Conservation (phyloP, 1,140 invertebrate species). For the Danaus melanippus region DNA sequence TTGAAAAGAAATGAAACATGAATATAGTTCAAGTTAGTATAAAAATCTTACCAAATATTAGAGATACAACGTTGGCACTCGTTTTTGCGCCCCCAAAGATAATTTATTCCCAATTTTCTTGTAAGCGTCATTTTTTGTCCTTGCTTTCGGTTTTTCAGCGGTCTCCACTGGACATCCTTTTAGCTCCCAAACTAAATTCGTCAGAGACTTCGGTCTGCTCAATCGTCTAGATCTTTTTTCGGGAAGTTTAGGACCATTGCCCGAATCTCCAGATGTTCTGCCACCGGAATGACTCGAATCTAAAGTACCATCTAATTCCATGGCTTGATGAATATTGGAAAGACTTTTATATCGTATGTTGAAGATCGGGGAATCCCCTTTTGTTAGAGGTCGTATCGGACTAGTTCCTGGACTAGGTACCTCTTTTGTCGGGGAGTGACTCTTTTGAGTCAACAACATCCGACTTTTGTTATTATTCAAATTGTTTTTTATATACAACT, state of each 20-base stretch:
- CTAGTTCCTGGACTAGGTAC: conserved; percentile 74
- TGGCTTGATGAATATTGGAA: conserved; percentile 83
- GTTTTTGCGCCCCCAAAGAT: conserved; percentile 65
- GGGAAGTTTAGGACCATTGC: conserved; percentile 82
- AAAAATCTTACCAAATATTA: conserved; percentile 52
- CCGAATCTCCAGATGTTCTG: conserved; percentile 86
- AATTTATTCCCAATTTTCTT: conserved; percentile 67
- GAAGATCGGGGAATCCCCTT: conserved; percentile 84
- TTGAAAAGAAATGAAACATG: too few species aligned
- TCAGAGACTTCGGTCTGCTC: conserved; percentile 85
- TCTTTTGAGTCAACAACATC: conserved; percentile 80
- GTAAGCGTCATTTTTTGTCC: conserved; percentile 73
- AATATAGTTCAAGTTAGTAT: background rate
- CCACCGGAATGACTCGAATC: conserved; percentile 92
- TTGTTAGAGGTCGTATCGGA: conserved; percentile 71
- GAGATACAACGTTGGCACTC: conserved; percentile 68
- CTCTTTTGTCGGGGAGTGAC: conserved; percentile 81
- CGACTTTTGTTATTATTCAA: conserved; percentile 77
- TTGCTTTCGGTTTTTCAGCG: conserved; percentile 74
- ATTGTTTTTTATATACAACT: conserved; percentile 84
- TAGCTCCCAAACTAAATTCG: conserved; percentile 89
- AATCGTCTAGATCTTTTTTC: conserved; percentile 85
- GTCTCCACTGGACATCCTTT: conserved; percentile 73
- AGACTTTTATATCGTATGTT: conserved; percentile 88
- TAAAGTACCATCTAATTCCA: conserved; percentile 86